Evolutionary conservation across 2,797 vertebrate genomes (phyloP), one percentile per base, ranked within the genome.

Genomic region (Phoebastria nigripes): DNA sequence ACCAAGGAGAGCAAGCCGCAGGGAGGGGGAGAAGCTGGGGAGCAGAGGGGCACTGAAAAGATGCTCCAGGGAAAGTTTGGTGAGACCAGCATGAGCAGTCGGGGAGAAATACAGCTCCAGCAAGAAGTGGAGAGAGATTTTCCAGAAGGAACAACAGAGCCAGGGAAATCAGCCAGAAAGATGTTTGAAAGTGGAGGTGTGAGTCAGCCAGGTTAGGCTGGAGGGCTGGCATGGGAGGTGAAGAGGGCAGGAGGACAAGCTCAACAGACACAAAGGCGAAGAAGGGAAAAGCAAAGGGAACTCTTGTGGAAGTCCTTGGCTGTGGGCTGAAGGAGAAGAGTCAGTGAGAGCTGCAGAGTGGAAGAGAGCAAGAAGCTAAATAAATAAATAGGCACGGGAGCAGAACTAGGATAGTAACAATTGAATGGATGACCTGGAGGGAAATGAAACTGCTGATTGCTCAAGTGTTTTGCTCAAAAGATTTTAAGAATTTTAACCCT

Each of bases 1-100:
- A 26, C 11, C 16, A 39, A 8, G 1, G 61, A 52, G 8, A 54
- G 26, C 1, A 10, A 20, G 12, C 11, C 1, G 0, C 4, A 61
- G 16, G 16, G 19, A 71, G 9, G 0, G 19, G 42, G 22, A 67
- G 29, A 81, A 84, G 13, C 19, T 58, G 24, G 12, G 29, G 19
- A 65, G 61, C 44, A 91, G 51, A 66, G 21, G 9, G 6, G 7
- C 4, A 3, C 58, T 58, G 12, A 63, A 72, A 65, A 83, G 9
- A 9, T 59, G 29, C 15, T 70, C 31, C 52, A 66, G 24, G 5
- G 5, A 20, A 61, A n/a, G 24, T 28, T 26, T 46, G 22, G 10
- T 31, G 49, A 51, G 26, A 46, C 11, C 12, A 61, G 49, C 26
- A 20, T 15, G 21, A 63, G 8, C 14, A n/a, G 35, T 6, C 1